A percentile compares a stretch with the other conserved stretches of the same genome.
Evolutionary conservation across 2,888 invertebrate genomes (phyloP).

Genomic region (Lasioglossum lativentre): DNA sequence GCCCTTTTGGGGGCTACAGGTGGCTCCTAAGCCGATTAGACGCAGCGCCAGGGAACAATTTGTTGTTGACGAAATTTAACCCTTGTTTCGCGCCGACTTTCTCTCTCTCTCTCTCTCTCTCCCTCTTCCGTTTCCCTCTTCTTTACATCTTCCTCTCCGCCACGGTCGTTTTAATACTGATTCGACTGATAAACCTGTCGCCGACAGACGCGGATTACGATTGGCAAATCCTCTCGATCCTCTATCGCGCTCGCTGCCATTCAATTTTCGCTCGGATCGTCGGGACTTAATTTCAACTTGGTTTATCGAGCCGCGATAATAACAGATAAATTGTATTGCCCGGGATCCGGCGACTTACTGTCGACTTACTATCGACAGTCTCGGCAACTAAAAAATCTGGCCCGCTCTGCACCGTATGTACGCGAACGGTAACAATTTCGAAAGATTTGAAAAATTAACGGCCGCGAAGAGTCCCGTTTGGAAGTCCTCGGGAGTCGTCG

Average conservation of each 20-base stretch:
- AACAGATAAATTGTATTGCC: background rate
- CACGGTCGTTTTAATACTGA: constrained; percentile 28
- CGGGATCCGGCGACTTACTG: background rate
- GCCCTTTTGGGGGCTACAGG: constrained; percentile 71
- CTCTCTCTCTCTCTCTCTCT: constrained; percentile 4
- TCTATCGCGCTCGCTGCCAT: background rate
- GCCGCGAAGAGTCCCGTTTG: background rate
- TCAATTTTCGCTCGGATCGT: background rate
- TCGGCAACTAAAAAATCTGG: background rate
- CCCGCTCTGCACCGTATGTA: background rate
- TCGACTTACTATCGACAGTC: background rate
- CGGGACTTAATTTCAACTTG: constrained; percentile 9
- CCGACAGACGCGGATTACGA: constrained; percentile 39
- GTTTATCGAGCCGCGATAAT: background rate
- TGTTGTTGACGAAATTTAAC: constrained; percentile 76
- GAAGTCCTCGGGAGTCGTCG: background rate
- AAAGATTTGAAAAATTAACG: no score
- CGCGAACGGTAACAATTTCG: no score
- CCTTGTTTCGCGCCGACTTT: constrained; percentile 73
- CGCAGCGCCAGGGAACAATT: constrained; percentile 74
- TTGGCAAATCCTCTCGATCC: constrained; percentile 5
- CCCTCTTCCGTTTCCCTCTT: background rate
- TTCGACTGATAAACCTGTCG: constrained; percentile 36
- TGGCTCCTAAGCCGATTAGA: constrained; percentile 80
- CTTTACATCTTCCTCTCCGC: background rate